Conservation (phyloP, 30 jellyfish, hydroid and myxozoan genomes). For the Clytia hemisphaerica region DNA sequence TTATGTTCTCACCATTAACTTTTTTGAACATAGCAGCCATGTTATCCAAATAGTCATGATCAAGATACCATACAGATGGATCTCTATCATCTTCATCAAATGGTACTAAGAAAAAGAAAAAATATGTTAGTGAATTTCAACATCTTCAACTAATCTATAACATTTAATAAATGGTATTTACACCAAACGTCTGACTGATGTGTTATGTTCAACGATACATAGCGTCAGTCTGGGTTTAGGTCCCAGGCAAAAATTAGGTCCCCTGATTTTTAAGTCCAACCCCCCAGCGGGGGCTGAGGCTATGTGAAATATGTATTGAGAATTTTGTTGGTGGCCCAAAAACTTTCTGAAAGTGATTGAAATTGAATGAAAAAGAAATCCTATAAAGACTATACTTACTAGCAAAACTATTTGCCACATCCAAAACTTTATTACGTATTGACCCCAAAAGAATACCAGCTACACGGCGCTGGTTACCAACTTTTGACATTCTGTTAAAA, state of each 20-base stretch:
- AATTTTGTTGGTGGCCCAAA: no score
- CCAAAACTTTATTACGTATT: constrained; percentile 65
- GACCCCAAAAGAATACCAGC: constrained; percentile 94
- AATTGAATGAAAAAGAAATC: no score
- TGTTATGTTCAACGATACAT: neutral
- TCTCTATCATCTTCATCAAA: constrained; percentile 98
- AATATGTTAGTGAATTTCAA: neutral
- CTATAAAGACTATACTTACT: constrained; percentile 27
- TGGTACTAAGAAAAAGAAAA: constrained; percentile 52
- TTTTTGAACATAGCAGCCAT: constrained; percentile 96
- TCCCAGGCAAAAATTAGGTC: no score
- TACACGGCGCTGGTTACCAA: constrained; percentile 76
- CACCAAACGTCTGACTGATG: neutral
- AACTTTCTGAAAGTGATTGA: no score
- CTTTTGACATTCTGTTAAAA: constrained; percentile 83
- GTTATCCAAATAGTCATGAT: constrained; percentile 82
- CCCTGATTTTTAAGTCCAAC: no score
- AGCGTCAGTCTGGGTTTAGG: neutral
- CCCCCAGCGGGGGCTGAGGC: no score
- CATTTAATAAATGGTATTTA: no score
- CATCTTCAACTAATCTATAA: neutral
- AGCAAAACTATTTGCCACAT: constrained; percentile 93
- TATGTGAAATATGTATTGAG: no score
- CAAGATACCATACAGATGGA: constrained; percentile 79
- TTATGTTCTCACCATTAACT: constrained; percentile 99